Evolutionary conservation across 2,888 invertebrate genomes (phyloP), one percentile per base, ranked within the genome.

Genomic region (Heteromurus nitidus): DNA sequence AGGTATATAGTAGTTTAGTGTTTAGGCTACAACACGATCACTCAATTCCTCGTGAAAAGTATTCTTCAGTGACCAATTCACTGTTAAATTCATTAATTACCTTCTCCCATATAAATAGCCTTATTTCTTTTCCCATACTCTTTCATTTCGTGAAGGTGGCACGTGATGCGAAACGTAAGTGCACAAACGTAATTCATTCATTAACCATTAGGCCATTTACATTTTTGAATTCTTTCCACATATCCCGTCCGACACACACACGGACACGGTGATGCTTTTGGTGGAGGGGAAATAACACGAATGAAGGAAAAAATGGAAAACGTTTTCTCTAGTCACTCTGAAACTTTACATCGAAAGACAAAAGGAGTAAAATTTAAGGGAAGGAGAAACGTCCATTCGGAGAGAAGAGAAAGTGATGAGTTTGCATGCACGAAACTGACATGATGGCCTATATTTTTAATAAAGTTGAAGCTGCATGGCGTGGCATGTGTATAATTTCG

Each of bases 1-100:
- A n/a, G n/a, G n/a, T n/a, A n/a, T n/a, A n/a, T n/a, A n/a, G n/a
- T n/a, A n/a, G n/a, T n/a, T n/a, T n/a, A n/a, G n/a, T n/a, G n/a
- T n/a, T n/a, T n/a, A n/a, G n/a, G n/a, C n/a, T n/a, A 13, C 62
- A 58, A 9, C 44, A 70, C 69, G 42, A 80, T 74, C 68, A 62
- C 68, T 80, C 80, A 80, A 73, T 74, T 80, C 50, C 68, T 55
- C 62, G 28, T 24, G 30, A 60, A 26, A 30, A 44, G 60, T 62
- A 68, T 18, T 58, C 79, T 72, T 16, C 47, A 65, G 80, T 74
- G 80, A 80, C 80, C 74, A 74, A 74, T 80, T 28, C 58, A 31
- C 68, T 80, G 80, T 68, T 80, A 80, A 80, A 80, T 80, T 80
- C 80, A 68, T 80, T 80, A 80, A 80, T 80, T 80, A 67, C 60